Evolutionary conservation across 2,113 vertebrate species (phyloP).

Genomic region (Onychorhynchus coronatus): DNA sequence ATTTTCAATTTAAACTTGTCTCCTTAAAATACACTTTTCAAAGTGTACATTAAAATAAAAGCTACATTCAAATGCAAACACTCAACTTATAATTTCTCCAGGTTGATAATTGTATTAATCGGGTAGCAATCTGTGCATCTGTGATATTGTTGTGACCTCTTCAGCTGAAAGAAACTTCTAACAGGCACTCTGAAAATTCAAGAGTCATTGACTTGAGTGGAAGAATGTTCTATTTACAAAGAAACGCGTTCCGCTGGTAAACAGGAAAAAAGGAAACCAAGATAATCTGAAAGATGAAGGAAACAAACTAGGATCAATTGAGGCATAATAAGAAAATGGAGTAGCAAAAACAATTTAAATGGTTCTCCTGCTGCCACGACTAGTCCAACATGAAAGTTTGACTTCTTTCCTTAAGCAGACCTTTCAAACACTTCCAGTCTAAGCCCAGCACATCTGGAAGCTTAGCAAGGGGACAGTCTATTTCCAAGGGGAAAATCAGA

Average conservation of each 20-base stretch:
- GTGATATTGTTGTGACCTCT: conserved; percentile 39
- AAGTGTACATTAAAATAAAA: conserved; percentile 62
- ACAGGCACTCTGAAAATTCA: conserved; percentile 47
- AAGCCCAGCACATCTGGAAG: neutral
- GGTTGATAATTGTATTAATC: conserved; percentile 65
- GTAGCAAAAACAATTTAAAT: neutral
- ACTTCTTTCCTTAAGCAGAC: neutral
- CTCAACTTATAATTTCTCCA: conserved; percentile 31
- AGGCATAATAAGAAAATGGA: conserved; percentile 12
- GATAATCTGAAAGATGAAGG: neutral
- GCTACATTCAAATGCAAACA: conserved; percentile 45
- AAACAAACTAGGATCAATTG: conserved; percentile 2
- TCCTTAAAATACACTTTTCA: conserved; percentile 63
- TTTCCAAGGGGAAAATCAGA: neutral
- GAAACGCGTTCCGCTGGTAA: conserved; percentile 7
- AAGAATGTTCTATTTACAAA: conserved; percentile 52
- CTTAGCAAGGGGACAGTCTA: neutral
- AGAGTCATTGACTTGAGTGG: conserved; percentile 26
- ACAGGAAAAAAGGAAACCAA: neutral
- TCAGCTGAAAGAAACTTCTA: conserved; percentile 48
- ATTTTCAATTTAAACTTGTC: conserved; percentile 30
- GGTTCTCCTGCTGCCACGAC: neutral
- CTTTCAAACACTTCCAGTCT: neutral
- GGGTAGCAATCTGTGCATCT: conserved; percentile 34
- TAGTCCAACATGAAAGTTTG: neutral